Evolutionary conservation across 2,888 invertebrate species (phyloP).

Genomic region (Limnephilus lunatus): DNA sequence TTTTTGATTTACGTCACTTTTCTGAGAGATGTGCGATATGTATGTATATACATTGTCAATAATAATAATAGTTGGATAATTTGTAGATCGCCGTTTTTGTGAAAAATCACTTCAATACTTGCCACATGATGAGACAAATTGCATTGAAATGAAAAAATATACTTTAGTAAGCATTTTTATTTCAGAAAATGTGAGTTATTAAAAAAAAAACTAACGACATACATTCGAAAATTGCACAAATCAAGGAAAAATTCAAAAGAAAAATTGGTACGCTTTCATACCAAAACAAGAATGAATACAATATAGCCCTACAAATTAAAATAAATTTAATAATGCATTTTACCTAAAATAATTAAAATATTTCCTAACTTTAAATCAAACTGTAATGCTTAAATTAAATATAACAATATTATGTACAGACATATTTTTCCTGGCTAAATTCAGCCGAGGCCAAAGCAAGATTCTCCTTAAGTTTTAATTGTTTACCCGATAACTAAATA

Average conservation of each 20-base stretch:
- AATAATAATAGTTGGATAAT: too few species aligned
- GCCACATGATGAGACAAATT: too few species aligned
- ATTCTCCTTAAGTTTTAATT: background rate
- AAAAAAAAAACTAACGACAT: background rate
- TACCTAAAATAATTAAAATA: background rate
- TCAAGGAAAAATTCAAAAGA: background rate
- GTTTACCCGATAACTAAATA: constrained; percentile 41
- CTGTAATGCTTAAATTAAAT: background rate
- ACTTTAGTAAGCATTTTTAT: background rate
- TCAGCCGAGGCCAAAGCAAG: background rate
- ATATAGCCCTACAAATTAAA: background rate
- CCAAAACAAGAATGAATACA: background rate
- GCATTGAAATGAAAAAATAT: background rate
- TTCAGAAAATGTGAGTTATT: background rate
- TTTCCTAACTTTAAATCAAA: background rate
- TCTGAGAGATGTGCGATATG: too few species aligned
- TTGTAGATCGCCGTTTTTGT: too few species aligned
- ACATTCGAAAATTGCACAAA: background rate
- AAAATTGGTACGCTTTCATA: background rate
- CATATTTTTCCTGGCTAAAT: background rate
- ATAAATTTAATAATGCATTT: constrained; percentile 2
- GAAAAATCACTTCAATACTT: too few species aligned
- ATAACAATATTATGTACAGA: background rate
- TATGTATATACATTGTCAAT: too few species aligned
- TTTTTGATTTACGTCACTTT: too few species aligned